Evolutionary conservation across 2,888 invertebrate species (phyloP).

Genomic region (Brenthis daphne): DNA sequence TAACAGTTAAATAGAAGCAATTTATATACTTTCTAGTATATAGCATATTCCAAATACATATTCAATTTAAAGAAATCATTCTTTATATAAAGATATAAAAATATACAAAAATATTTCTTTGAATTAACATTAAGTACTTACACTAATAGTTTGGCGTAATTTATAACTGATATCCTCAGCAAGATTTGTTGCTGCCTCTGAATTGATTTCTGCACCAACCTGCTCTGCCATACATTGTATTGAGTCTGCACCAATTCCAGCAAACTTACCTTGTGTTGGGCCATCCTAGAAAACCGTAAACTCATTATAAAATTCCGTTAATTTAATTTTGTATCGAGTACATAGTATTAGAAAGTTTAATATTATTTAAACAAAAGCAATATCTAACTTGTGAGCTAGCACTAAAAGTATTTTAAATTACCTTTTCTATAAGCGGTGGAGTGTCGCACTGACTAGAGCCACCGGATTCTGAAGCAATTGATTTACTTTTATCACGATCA

Average conservation of each 20-base stretch:
- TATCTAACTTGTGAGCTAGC: neutral
- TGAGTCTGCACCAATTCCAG: slow-evolving; percentile 73
- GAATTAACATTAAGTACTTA: slow-evolving; percentile 47
- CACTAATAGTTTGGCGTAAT: slow-evolving; percentile 74
- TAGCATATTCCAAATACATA: too few relatives aligned
- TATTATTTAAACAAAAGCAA: too few relatives aligned
- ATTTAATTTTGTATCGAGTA: neutral
- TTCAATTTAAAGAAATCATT: too few relatives aligned
- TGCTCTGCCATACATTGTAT: slow-evolving; percentile 75
- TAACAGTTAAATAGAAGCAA: too few relatives aligned
- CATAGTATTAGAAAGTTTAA: slow-evolving; percentile 1
- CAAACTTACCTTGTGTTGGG: slow-evolving; percentile 71
- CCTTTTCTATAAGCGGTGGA: slow-evolving; percentile 74
- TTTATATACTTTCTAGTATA: too few relatives aligned
- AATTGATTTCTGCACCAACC: slow-evolving; percentile 63
- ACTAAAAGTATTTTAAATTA: slow-evolving; percentile 32
- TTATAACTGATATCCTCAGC: slow-evolving; percentile 81
- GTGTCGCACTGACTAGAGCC: slow-evolving; percentile 78
- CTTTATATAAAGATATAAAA: too few relatives aligned
- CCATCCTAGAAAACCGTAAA: slow-evolving; percentile 58
- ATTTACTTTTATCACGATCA: slow-evolving; percentile 72
- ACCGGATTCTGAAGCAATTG: slow-evolving; percentile 72
- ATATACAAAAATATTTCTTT: neutral
- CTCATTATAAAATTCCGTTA: slow-evolving; percentile 3
- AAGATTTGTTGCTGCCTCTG: slow-evolving; percentile 70